Percentiles rank a stretch among this genome's conserved stretches.
Evolutionary conservation across 2,888 invertebrate genomes (phyloP).

Genomic region (Amphipyra berbera): DNA sequence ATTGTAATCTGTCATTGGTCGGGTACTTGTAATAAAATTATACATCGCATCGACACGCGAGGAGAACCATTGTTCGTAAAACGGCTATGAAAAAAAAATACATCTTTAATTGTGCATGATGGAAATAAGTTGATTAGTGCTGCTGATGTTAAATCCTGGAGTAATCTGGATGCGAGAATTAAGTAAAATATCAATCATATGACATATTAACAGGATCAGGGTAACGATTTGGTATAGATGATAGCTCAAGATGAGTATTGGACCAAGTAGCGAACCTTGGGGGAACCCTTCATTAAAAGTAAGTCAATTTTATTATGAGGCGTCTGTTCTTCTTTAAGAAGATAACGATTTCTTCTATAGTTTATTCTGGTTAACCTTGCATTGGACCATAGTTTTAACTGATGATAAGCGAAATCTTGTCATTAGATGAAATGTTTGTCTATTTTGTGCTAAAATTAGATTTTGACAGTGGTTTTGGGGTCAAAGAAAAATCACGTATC

Average conservation of each 20-base stretch:
- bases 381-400: no score
- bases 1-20: conserved; percentile 61
- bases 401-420: no score
- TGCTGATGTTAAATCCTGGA: conserved; percentile 11
- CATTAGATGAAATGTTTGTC: no score
- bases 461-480: no score
- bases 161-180: not conserved
- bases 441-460: no score
- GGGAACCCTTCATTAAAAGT: not conserved
- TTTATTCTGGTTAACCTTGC: no score
- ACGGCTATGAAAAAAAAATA: conserved; percentile 54
- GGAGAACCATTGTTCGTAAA: conserved; percentile 61
- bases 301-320: no score
- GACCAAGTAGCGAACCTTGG: conserved; percentile 10
- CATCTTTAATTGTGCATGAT: conserved; percentile 62
- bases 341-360: no score
- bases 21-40: conserved; percentile 65
- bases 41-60: conserved; percentile 67
- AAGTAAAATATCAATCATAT: not conserved
- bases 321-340: not conserved
- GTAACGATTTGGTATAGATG: not conserved
- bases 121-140: conserved; percentile 25
- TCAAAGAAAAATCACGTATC: no score
- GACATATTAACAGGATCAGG: not conserved
- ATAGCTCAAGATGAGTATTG: not conserved